Percentiles rank a stretch among this genome's conserved stretches.
Conservation (phyloP, 2,797 vertebrate species). For the Cetoscarus ocellatus region DNA sequence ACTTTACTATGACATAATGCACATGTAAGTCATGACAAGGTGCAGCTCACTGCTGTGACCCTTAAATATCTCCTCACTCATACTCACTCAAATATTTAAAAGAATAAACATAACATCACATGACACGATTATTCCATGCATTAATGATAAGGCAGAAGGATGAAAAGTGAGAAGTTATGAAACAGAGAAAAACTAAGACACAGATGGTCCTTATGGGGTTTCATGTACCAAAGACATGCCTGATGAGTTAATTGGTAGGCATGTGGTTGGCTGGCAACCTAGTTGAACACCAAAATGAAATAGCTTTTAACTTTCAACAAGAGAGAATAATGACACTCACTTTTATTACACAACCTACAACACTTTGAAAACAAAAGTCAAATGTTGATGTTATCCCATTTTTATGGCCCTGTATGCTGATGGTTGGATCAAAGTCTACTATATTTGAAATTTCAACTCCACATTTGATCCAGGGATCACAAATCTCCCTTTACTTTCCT, state of each 20-base stretch:
- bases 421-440: too few relatives aligned
- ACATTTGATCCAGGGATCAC: too few relatives aligned
- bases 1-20: conserved; percentile 26
- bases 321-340: too few relatives aligned
- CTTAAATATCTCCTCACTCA: conserved; percentile 6
- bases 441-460: too few relatives aligned
- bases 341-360: too few relatives aligned
- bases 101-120: not conserved
- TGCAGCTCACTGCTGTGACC: conserved; percentile 8
- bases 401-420: too few relatives aligned
- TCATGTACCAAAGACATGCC: not conserved
- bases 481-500: not conserved
- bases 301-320: too few relatives aligned
- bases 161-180: not conserved
- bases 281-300: too few relatives aligned
- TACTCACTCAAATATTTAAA: not conserved
- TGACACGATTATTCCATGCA: conserved; percentile 1
- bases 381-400: too few relatives aligned
- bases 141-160: conserved; percentile 5
- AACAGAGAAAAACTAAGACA: not conserved
- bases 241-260: too few relatives aligned
- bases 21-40: conserved; percentile 1
- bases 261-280: too few relatives aligned
- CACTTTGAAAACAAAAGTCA: too few relatives aligned
- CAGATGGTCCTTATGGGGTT: conserved; percentile 11